Conservation (phyloP, 2,888 invertebrate genomes). For the Acanthococcus lagerstroemiae region DNA sequence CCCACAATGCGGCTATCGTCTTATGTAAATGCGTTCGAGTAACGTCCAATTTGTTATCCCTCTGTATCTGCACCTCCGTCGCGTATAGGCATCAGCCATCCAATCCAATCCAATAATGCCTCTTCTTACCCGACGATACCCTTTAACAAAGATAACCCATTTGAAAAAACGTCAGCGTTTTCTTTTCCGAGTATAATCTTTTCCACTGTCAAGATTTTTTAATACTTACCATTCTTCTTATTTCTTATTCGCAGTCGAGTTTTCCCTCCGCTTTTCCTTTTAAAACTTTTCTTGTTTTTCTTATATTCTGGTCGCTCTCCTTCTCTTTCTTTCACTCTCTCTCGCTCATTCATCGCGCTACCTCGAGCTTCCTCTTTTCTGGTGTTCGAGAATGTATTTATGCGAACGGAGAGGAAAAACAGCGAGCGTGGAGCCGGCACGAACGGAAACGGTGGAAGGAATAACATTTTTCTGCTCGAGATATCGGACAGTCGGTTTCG, state of each 20-base stretch:
- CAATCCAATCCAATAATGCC: conserved; percentile 27
- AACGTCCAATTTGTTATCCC: conserved; percentile 35
- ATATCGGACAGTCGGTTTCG: too few relatives aligned
- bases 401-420: too few relatives aligned
- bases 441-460: too few relatives aligned
- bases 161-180: conserved; percentile 34
- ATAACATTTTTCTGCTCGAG: too few relatives aligned
- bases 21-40: conserved; percentile 35
- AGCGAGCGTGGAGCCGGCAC: too few relatives aligned
- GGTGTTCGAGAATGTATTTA: too few relatives aligned
- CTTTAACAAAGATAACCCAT: conserved; percentile 35
- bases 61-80: conserved; percentile 18
- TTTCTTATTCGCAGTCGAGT: conserved; percentile 25
- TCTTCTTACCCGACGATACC: conserved; percentile 13
- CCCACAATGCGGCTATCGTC: conserved; percentile 30
- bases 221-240: conserved; percentile 25
- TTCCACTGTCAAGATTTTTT: conserved; percentile 28
- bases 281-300: background rate
- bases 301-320: background rate
- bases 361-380: too few relatives aligned
- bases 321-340: background rate
- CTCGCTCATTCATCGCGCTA: background rate
- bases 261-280: conserved; percentile 10
- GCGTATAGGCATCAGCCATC: conserved; percentile 21
- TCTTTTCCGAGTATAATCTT: conserved; percentile 24